Conservation (phyloP, 2,888 invertebrate genomes). For the Philhelius pedissequus region DNA sequence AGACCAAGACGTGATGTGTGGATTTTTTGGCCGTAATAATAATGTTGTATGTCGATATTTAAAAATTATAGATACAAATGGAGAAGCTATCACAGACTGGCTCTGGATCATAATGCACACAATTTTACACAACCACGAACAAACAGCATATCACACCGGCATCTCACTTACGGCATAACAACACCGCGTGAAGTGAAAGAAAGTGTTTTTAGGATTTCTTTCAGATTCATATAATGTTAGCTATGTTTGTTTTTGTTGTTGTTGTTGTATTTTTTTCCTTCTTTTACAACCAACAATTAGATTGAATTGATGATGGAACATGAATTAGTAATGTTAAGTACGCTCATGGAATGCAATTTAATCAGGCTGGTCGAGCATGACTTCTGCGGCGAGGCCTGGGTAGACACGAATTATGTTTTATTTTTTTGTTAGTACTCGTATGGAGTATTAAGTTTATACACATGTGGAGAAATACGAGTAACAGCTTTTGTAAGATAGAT, state of each 20-base stretch:
- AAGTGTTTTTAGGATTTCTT: conserved; percentile 10
- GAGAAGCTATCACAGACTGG: conserved; percentile 5
- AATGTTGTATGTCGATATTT: neutral
- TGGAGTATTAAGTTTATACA: conserved; percentile 28
- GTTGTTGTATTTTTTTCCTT: conserved; percentile 1
- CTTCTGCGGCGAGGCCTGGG: conserved; percentile 17
- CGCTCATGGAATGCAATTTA: conserved; percentile 44
- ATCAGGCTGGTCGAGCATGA: conserved; percentile 65
- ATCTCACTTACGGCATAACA: neutral
- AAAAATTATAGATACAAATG: neutral
- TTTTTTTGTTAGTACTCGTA: neutral
- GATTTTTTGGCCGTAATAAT: neutral
- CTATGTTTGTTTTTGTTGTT: neutral
- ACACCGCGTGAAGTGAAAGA: neutral
- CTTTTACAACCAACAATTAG: conserved; percentile 58
- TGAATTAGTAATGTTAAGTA: conserved; percentile 54
- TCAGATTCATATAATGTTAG: neutral
- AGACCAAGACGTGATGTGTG: conserved; percentile 32
- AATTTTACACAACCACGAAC: neutral
- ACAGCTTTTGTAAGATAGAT: neutral
- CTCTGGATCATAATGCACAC: conserved; percentile 11
- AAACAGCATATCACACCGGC: neutral
- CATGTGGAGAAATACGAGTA: neutral
- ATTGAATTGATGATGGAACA: conserved; percentile 56
- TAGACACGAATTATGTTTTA: conserved; percentile 39